These are phyloP conservation scores for Drosophila yooni DNA, from an alignment of 2,888 invertebrate genomes.

Conservation along the genomic window DNA sequence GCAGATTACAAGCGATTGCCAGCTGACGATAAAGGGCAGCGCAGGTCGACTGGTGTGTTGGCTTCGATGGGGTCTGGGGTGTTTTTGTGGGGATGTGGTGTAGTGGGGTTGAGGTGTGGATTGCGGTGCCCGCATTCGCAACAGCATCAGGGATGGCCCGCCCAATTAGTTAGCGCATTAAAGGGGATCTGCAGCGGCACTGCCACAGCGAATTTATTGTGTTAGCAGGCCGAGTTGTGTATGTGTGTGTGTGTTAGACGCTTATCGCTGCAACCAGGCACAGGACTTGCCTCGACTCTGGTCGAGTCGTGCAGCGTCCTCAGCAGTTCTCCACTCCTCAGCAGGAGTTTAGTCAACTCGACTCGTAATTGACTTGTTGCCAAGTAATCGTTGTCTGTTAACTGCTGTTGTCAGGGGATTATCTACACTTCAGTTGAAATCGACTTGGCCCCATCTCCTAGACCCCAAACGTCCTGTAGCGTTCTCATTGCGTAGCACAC, in stretches of 20 bases:
- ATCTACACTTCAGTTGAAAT: conserved; percentile 79
- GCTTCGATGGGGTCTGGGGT: neutral
- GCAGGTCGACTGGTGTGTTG: conserved; percentile 38
- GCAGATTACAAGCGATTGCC: conserved; percentile 74
- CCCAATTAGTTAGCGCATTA: conserved; percentile 81
- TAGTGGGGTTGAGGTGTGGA: neutral
- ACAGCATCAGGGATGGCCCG: conserved; percentile 31
- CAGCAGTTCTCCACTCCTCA: neutral
- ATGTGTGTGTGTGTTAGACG: conserved; percentile 46
- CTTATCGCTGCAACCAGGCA: conserved; percentile 73
- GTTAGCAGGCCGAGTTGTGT: conserved; percentile 54
- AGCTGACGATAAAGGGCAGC: conserved; percentile 60
- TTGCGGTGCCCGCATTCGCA: conserved; percentile 47
- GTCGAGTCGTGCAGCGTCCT: conserved; percentile 10
- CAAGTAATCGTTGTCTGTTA: conserved; percentile 82
- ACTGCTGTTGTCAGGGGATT: conserved; percentile 82
- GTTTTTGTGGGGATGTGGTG: neutral
- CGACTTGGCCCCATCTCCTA: conserved; percentile 46
- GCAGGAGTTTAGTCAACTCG: conserved; percentile 23
- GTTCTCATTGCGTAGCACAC: conserved; percentile 31
- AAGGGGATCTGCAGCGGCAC: conserved; percentile 64
- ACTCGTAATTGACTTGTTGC: conserved; percentile 79
- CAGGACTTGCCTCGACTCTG: conserved; percentile 10
- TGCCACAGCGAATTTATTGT: conserved; percentile 69
- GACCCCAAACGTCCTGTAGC: conserved; percentile 5